A percentile compares a stretch with the other conserved stretches of the same genome.
Evolutionary conservation across 2,797 vertebrate species (phyloP).

Genomic region (Xerus rutilus): DNA sequence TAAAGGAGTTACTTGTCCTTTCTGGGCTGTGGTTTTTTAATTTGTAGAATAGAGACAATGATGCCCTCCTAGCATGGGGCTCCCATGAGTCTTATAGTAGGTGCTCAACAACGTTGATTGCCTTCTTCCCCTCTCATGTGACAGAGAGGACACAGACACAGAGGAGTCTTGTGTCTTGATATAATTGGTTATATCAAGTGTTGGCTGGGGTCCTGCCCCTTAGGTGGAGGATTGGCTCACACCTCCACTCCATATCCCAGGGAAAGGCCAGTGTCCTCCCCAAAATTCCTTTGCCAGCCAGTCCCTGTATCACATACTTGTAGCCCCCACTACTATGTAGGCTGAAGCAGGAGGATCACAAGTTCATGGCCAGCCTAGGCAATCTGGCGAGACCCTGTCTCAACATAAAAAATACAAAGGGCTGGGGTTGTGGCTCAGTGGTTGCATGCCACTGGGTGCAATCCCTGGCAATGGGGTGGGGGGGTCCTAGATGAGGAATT

Average conservation of each 20-base stretch:
- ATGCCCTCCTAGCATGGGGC: not conserved
- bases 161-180: not conserved
- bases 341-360: not conserved
- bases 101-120: not conserved
- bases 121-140: not conserved
- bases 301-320: not conserved
- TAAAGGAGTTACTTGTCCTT: not conserved
- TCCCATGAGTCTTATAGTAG: not conserved
- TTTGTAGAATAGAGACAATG: not conserved
- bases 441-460: too few species aligned
- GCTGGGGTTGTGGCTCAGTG: too few species aligned
- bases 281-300: not conserved
- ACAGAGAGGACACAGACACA: not conserved
- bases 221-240: not conserved
- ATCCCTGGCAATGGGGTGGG: too few species aligned
- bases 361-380: not conserved
- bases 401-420: too few species aligned
- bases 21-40: not conserved
- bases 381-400: not conserved
- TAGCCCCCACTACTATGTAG: not conserved
- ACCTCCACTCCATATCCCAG: not conserved
- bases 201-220: not conserved
- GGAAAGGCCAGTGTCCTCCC: not conserved
- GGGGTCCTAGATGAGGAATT: too few species aligned
- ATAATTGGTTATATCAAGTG: not conserved